Evolutionary conservation across 2,888 invertebrate species (phyloP), one percentile per base, ranked within the genome.

Genomic region (Ethmia dodecea): DNA sequence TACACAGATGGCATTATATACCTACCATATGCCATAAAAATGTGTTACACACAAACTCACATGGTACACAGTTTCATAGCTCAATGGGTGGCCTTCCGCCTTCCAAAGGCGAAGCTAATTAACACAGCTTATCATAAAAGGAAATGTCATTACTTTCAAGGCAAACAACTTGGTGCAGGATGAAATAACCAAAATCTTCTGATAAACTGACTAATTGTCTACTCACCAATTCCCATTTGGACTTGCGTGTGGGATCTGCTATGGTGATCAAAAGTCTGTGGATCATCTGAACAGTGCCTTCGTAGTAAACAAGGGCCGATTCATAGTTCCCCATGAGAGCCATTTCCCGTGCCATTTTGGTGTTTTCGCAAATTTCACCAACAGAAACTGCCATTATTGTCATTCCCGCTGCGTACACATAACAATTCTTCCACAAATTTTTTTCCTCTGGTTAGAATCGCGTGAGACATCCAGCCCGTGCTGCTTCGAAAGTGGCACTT

Each of bases 291-390:
- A 98, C 90, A 6, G 95, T 94, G 33, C 96, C 95, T 73, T 97
- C 95, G 71, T 97, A 98, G 78, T 97, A 97, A 38, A 97, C 94
- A 49, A 93, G 90, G 13, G 98, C 94, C 45, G 95, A 94, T 65
- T 98, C 98, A 70, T 99, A 99, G 79, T 97, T 96, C 13, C 98
- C 98, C 69, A 95, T 92, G 61, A 98, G 87, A 43, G 97, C 95
- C 92, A 94, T 95, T 88, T 99, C 98, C 63, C 98, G 89, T 38
- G 97, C 98, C 78, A 97, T 83, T 81, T 95, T 96, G 40, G 97
- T 94, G 87, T 97, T 97, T 87, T 97, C 97, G 88, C 93, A 94
- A 83, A 97, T 95, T 88, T 96, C 96, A 77, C 92, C 93, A 76
- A 94, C 91, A 68, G 93, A 93, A 77, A 94, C 93, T 86, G 94